phyloP scores from a whole-genome alignment of 2,888 invertebrate genomes.

The Ceraclea dissimilis region DNA sequence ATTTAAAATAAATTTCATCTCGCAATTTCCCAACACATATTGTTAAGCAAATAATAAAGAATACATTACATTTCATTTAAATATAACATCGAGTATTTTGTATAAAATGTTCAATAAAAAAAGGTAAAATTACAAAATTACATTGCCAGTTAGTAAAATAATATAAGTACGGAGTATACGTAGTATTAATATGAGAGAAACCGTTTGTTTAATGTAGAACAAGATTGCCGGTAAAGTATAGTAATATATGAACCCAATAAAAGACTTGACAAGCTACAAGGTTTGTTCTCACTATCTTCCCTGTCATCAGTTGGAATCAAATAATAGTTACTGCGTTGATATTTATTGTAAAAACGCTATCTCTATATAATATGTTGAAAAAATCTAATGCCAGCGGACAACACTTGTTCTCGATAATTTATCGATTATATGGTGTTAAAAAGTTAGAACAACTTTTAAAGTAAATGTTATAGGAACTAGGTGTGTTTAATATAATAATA shows the following conservation, averaged over 20 bases:
- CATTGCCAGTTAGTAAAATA: too few species aligned
- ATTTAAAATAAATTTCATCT: too few species aligned
- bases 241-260: constrained; percentile 2
- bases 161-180: too few species aligned
- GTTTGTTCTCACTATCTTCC: not conserved
- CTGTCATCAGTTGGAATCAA: not conserved
- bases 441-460: too few species aligned
- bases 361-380: not conserved
- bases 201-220: constrained; percentile 2
- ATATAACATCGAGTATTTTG: too few species aligned
- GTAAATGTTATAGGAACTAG: too few species aligned
- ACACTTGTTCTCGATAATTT: constrained; percentile 1
- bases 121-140: too few species aligned
- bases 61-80: too few species aligned
- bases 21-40: too few species aligned
- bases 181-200: not conserved
- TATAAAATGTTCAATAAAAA: too few species aligned
- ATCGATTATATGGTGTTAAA: not conserved
- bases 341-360: not conserved
- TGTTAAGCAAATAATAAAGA: too few species aligned
- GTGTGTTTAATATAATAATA: too few species aligned
- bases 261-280: constrained; percentile 2
- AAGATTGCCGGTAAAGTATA: constrained; percentile 1
- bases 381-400: not conserved
- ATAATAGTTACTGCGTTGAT: not conserved